Percentiles rank a stretch among this genome's conserved stretches.
Evolutionary conservation across 2,113 vertebrate species (phyloP).

Genomic region (Lepus americanus): DNA sequence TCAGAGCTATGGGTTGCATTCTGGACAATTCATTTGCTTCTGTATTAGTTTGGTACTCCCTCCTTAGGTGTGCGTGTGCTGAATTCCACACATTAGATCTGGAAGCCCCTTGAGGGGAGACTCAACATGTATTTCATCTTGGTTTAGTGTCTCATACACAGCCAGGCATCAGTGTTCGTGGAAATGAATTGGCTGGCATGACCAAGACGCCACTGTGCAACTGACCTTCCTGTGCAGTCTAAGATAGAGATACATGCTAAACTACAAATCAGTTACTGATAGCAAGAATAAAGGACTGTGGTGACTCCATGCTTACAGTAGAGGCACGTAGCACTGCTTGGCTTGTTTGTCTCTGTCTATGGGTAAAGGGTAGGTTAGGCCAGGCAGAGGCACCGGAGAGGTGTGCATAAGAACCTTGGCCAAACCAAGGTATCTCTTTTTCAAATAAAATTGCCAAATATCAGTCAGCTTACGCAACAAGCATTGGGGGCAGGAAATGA

Average conservation of each 20-base stretch:
- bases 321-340: neutral
- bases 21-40: neutral
- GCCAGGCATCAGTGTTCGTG: neutral
- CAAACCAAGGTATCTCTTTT: constrained; percentile 14
- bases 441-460: constrained; percentile 55
- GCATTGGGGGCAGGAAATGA: constrained; percentile 30
- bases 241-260: neutral
- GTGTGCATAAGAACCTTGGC: neutral
- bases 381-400: neutral
- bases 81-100: neutral
- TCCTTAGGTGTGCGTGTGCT: neutral
- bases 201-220: neutral
- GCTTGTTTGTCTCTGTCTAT: neutral
- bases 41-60: neutral
- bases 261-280: constrained; percentile 7
- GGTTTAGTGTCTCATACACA: neutral
- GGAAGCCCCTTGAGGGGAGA: neutral
- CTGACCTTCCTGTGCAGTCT: neutral
- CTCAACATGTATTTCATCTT: neutral
- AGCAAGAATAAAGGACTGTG: neutral
- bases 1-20: neutral
- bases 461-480: neutral
- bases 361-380: neutral
- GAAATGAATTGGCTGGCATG: neutral
- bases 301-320: neutral